phyloP scores from a whole-genome alignment of 1,140 invertebrate species.

The Delia radicum region DNA sequence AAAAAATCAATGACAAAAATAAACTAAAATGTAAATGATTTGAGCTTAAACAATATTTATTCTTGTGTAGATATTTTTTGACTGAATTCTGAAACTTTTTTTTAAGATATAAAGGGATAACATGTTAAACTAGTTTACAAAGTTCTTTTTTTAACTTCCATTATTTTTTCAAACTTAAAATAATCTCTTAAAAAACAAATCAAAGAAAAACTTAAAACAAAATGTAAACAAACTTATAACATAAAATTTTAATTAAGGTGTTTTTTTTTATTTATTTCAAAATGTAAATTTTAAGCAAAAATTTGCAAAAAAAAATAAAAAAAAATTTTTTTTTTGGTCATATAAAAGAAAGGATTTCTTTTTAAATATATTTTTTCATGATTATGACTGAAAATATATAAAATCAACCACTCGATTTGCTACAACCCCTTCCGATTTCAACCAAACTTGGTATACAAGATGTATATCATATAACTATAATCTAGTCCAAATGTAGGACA shows the following conservation, averaged over 20 bases:
- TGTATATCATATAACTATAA: too few species aligned
- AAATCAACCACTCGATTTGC: too few species aligned
- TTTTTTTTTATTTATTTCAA: not conserved
- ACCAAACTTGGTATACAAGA: too few species aligned
- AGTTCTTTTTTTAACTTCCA: not conserved
- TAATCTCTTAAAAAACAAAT: not conserved
- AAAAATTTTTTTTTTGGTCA: too few species aligned
- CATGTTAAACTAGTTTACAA: not conserved
- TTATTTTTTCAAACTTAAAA: too few species aligned
- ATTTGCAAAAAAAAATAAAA: too few species aligned
- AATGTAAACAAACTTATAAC: not conserved
- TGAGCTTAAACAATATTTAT: not conserved
- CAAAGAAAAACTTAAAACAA: not conserved
- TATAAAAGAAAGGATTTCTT: too few species aligned
- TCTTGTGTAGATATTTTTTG: not conserved
- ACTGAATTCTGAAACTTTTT: not conserved
- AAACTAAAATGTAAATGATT: not conserved
- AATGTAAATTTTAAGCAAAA: too few species aligned
- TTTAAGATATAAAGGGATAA: not conserved
- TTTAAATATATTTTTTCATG: too few species aligned
- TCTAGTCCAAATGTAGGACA: too few species aligned
- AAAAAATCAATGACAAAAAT: not conserved
- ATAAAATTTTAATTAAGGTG: not conserved
- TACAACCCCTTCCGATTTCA: too few species aligned
- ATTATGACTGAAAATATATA: too few species aligned